Evolutionary conservation across 2,113 vertebrate genomes (phyloP).

Genomic region (Eidolon helvum): DNA sequence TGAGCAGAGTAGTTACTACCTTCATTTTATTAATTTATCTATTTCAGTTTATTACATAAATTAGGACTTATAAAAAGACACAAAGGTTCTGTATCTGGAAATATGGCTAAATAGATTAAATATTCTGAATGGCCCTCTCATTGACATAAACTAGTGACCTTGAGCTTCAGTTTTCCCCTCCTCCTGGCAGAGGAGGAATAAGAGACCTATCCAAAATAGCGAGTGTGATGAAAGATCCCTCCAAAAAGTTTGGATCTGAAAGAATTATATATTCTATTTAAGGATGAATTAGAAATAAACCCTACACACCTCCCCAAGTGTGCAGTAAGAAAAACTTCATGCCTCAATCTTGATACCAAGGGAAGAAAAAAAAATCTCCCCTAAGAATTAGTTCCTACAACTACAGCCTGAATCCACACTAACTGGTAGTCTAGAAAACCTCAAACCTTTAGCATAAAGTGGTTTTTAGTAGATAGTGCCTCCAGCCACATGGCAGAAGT

Average conservation of each 20-base stretch:
- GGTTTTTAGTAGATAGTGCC: not conserved
- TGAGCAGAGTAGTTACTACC: not conserved
- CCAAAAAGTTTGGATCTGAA: not conserved
- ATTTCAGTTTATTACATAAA: not conserved
- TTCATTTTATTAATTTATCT: not conserved
- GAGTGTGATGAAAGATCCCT: not conserved
- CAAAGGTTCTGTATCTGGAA: conserved; percentile 5
- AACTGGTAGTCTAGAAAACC: not conserved
- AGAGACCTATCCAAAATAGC: not conserved
- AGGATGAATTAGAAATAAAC: not conserved
- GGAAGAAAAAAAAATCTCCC: not conserved
- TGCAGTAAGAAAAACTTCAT: not conserved
- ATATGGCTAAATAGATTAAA: not conserved
- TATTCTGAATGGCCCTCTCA: not conserved
- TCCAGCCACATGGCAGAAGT: not conserved
- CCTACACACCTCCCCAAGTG: not conserved
- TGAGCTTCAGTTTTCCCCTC: not conserved
- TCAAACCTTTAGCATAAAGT: not conserved
- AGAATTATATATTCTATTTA: not conserved
- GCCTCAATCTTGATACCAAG: not conserved
- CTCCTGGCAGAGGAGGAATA: not conserved
- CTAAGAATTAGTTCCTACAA: not conserved
- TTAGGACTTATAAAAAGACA: not conserved
- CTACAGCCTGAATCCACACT: not conserved
- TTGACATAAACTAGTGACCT: not conserved